A percentile compares a stretch with the other conserved stretches of the same genome.
phyloP scores from a whole-genome alignment of 2,888 invertebrate genomes.

The Toxonevra muliebris region DNA sequence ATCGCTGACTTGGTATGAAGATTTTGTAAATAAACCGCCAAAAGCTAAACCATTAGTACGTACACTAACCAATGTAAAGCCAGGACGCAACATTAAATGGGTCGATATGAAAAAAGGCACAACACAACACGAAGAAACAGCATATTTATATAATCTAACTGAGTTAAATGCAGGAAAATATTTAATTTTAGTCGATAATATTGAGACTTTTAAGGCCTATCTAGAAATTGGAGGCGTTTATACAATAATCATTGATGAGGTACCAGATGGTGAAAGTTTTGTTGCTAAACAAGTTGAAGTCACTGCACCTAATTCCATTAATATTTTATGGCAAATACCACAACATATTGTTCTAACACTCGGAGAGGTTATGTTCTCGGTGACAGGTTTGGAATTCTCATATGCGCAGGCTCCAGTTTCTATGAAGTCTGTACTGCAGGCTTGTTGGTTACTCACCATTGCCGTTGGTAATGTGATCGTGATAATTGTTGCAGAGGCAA shows the following conservation, averaged over 20 bases:
- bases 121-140: too few relatives aligned
- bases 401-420: slow-evolving; percentile 74
- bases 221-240: slow-evolving; percentile 60
- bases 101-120: slow-evolving; percentile 33
- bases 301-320: slow-evolving; percentile 66
- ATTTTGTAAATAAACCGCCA: slow-evolving; percentile 55
- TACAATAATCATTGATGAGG: slow-evolving; percentile 49
- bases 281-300: slow-evolving; percentile 45
- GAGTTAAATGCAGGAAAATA: slow-evolving; percentile 50
- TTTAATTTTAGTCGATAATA: slow-evolving; percentile 41
- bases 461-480: slow-evolving; percentile 95
- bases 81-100: slow-evolving; percentile 46
- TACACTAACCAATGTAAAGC: slow-evolving; percentile 49
- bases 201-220: slow-evolving; percentile 21
- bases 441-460: slow-evolving; percentile 89
- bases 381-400: slow-evolving; percentile 76
- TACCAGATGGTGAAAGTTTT: slow-evolving; percentile 20
- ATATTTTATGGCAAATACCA: slow-evolving; percentile 72
- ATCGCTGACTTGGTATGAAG: slow-evolving; percentile 48
- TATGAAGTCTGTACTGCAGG: slow-evolving; percentile 94
- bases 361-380: slow-evolving; percentile 73
- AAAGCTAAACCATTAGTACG: slow-evolving; percentile 52
- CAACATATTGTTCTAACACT: slow-evolving; percentile 74
- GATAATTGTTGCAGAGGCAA: slow-evolving; percentile 82
- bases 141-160: slow-evolving; percentile 33